A percentile compares a stretch with the other conserved stretches of the same genome.
phyloP scores from a whole-genome alignment of 2,888 invertebrate species.

The Perizoma affinitatum region DNA sequence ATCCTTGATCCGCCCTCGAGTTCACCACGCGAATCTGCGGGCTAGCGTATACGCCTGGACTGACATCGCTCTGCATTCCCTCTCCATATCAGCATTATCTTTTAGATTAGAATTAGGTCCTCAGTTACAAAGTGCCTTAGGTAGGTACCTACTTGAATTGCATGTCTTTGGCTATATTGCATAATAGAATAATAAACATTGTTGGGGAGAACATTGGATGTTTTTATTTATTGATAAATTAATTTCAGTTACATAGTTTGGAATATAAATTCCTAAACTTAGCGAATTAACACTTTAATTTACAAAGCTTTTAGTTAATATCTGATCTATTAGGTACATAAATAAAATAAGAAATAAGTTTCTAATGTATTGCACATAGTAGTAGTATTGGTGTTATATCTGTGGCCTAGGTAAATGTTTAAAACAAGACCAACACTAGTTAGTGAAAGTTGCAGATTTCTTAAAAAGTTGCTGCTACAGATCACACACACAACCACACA shows the following conservation, averaged over 20 bases:
- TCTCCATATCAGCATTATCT: no score
- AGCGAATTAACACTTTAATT: conserved; percentile 58
- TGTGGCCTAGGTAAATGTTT: conserved; percentile 44
- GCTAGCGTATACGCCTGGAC: no score
- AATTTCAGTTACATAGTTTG: conserved; percentile 72
- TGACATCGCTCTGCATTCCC: no score
- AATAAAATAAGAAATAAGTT: conserved; percentile 32
- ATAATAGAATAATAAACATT: conserved; percentile 35
- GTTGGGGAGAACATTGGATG: conserved; percentile 62
- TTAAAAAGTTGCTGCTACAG: conserved; percentile 46
- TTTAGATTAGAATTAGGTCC: no score
- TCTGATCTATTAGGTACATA: conserved; percentile 24
- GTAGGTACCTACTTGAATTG: no score
- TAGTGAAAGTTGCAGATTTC: conserved; percentile 40
- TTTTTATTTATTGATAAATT: conserved; percentile 72
- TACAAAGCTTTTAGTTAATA: conserved; percentile 54
- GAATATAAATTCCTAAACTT: conserved; percentile 49
- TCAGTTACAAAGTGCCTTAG: no score
- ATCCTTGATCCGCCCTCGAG: no score
- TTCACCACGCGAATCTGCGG: no score
- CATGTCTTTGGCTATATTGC: no score
- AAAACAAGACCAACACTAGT: conserved; percentile 52
- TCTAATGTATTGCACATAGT: conserved; percentile 37
- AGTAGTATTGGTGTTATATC: conserved; percentile 35
- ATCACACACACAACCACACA: conserved; percentile 53